These are phyloP conservation scores for Oryzias curvinotus DNA, from an alignment of 2,113 vertebrate genomes.

Conservation along the genomic window DNA sequence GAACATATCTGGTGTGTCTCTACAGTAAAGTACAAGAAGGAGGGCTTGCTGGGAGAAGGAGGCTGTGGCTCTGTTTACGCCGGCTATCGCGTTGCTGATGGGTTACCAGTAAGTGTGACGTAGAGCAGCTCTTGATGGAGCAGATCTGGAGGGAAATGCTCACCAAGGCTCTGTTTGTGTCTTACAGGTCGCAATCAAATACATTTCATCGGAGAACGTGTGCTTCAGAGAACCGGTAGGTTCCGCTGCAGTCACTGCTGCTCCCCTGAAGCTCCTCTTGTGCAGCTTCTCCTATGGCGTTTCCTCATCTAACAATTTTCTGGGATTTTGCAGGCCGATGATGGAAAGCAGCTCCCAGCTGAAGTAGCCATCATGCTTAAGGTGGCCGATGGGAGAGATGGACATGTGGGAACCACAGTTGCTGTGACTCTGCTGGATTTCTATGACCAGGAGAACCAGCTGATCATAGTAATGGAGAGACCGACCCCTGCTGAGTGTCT, in stretches of 20 bases:
- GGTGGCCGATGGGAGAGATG: not conserved
- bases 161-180: no score
- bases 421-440: not conserved
- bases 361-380: constrained; percentile 1
- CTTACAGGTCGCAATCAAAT: no score
- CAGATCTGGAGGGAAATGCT: not conserved
- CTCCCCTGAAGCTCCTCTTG: not conserved
- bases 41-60: not conserved
- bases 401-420: not conserved
- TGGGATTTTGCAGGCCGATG: not conserved
- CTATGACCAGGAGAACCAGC: not conserved
- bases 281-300: not conserved
- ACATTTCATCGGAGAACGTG: no score
- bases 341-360: not conserved
- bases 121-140: not conserved
- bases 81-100: not conserved
- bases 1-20: not conserved
- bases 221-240: no score
- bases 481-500: not conserved
- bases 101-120: not conserved
- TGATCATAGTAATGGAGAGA: constrained; percentile 9
- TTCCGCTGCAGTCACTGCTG: not conserved
- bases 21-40: not conserved
- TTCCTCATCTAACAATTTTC: not conserved
- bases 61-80: not conserved